Conservation (phyloP, 1,140 invertebrate genomes). For the Procambarus clarkii region DNA sequence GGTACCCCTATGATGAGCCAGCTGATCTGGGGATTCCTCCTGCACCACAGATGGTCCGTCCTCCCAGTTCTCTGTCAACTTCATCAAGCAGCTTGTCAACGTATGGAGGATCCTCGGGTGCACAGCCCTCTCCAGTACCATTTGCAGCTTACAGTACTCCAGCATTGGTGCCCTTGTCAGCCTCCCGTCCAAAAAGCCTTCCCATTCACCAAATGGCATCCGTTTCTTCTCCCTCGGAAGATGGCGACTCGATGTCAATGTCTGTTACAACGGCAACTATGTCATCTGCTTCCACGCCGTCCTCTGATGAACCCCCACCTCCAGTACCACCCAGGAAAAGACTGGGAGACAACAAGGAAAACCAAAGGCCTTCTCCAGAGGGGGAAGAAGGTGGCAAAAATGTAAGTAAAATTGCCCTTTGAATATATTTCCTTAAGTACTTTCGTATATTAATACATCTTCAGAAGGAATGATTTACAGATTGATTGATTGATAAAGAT, state of each 20-base stretch:
- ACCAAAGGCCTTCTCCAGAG: constrained; percentile 69
- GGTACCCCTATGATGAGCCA: constrained; percentile 61
- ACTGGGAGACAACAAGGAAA: constrained; percentile 78
- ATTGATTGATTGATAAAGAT: no score
- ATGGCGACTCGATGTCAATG: constrained; percentile 50
- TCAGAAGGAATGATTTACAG: no score
- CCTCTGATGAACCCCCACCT: constrained; percentile 75
- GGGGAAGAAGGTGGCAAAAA: constrained; percentile 65
- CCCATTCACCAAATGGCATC: constrained; percentile 73
- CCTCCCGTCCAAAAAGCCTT: constrained; percentile 71
- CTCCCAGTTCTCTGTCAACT: constrained; percentile 68
- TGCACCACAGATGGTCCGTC: constrained; percentile 72
- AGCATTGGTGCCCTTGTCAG: constrained; percentile 73
- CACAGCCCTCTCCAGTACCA: not conserved
- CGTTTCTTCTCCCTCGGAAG: constrained; percentile 52
- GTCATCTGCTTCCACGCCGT: constrained; percentile 56
- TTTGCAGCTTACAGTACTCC: constrained; percentile 44
- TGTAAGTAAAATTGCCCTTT: constrained; percentile 23
- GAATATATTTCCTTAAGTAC: no score
- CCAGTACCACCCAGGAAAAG: constrained; percentile 80
- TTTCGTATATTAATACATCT: no score
- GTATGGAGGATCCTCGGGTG: not conserved
- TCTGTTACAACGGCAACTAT: constrained; percentile 67
- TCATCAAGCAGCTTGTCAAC: constrained; percentile 71
- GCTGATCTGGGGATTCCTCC: constrained; percentile 67